A percentile compares a stretch with the other conserved stretches of the same genome.
These are phyloP conservation scores for Ligdia adustata DNA, from an alignment of 2,888 invertebrate species.

Conservation along the genomic window DNA sequence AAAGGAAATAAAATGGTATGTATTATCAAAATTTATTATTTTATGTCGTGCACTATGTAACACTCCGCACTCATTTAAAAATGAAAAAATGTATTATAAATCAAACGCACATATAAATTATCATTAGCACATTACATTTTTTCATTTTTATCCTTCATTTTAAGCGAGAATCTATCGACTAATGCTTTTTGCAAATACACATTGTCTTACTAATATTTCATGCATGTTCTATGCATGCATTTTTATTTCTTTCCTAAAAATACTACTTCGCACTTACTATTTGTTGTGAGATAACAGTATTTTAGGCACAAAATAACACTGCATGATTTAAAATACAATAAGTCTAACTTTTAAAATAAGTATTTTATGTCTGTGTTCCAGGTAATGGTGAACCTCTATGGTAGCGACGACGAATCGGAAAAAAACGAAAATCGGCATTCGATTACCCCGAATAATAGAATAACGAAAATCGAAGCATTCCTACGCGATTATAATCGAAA, in stretches of 20 bases:
- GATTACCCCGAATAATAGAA: constrained; percentile 38
- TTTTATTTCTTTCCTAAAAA: constrained; percentile 29
- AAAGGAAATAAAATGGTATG: constrained; percentile 70
- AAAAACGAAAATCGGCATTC: constrained; percentile 36
- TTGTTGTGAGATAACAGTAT: constrained; percentile 82
- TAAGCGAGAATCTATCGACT: constrained; percentile 42
- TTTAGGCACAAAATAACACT: constrained; percentile 42
- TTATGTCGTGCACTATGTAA: constrained; percentile 70
- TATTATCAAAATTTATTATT: constrained; percentile 70
- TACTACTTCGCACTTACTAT: constrained; percentile 64
- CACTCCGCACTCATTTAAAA: constrained; percentile 71
- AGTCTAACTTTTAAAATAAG: not conserved
- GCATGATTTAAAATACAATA: constrained; percentile 40
- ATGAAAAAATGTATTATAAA: constrained; percentile 52
- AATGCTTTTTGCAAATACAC: constrained; percentile 58
- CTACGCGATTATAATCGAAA: constrained; percentile 39
- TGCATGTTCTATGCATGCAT: constrained; percentile 62
- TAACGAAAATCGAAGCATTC: constrained; percentile 52
- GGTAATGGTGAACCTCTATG: constrained; percentile 65
- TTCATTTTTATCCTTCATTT: constrained; percentile 40
- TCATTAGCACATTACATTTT: constrained; percentile 40
- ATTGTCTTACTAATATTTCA: constrained; percentile 54
- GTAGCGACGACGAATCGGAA: constrained; percentile 45
- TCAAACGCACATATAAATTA: constrained; percentile 4
- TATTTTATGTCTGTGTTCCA: constrained; percentile 32